Conservation (phyloP, 2,797 vertebrate genomes). For the Sitta carolinensis region DNA sequence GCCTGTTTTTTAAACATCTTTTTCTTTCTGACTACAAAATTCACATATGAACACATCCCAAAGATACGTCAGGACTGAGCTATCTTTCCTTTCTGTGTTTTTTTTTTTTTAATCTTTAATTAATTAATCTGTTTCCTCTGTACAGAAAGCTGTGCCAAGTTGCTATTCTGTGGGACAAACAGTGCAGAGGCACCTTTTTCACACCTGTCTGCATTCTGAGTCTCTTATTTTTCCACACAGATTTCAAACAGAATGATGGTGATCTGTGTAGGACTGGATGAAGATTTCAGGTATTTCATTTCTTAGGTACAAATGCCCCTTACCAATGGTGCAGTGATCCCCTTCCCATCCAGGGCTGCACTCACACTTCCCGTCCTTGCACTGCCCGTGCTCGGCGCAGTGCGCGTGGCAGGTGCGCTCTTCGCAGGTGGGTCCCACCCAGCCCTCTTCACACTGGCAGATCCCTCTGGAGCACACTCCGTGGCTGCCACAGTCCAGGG, state of each 20-base stretch:
- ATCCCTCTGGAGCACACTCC: conserved; percentile 88
- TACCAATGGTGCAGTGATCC: conserved; percentile 94
- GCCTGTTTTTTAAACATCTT: conserved; percentile 7
- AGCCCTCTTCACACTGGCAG: conserved; percentile 93
- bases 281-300: background rate
- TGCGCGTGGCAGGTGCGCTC: conserved; percentile 89
- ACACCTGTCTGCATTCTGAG: background rate
- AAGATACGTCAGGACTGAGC: background rate
- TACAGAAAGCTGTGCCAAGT: background rate
- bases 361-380: conserved; percentile 90
- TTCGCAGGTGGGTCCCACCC: conserved; percentile 89
- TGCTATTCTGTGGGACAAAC: background rate
- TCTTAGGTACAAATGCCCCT: conserved; percentile 34
- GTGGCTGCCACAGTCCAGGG: conserved; percentile 90
- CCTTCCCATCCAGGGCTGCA: conserved; percentile 97
- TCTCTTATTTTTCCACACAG: background rate
- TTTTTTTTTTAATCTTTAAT: background rate
- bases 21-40: background rate
- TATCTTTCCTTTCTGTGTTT: background rate
- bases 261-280: background rate
- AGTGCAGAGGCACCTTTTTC: background rate
- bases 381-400: conserved; percentile 93
- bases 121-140: background rate
- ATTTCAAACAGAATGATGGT: background rate
- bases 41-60: background rate